These are phyloP conservation scores for Dasyprocta punctata DNA, from an alignment of 2,113 vertebrate species.

Conservation along the genomic window DNA sequence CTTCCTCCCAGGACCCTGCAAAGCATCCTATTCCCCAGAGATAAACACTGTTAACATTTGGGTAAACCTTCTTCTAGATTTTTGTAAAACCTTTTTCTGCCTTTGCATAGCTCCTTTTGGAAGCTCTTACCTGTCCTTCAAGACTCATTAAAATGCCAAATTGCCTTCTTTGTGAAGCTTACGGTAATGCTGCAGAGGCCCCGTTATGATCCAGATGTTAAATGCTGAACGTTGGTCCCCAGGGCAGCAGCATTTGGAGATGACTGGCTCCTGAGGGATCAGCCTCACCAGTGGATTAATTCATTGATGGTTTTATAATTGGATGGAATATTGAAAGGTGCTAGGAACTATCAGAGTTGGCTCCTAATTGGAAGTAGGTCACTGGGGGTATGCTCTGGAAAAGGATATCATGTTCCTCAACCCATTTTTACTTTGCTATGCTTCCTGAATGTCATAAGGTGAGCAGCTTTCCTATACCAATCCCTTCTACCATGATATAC, in stretches of 20 bases:
- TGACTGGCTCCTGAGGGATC: not conserved
- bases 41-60: not conserved
- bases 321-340: not conserved
- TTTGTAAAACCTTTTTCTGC: not conserved
- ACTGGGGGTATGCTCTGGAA: not conserved
- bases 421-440: not conserved
- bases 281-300: not conserved
- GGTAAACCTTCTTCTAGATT: conserved; percentile 13
- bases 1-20: too few species aligned
- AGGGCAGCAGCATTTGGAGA: not conserved
- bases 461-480: not conserved
- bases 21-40: not conserved
- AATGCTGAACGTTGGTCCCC: not conserved
- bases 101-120: not conserved
- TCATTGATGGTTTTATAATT: not conserved
- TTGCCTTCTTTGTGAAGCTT: not conserved
- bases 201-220: not conserved
- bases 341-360: not conserved
- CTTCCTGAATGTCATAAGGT: not conserved
- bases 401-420: not conserved
- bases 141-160: not conserved
- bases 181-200: not conserved
- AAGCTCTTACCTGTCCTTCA: not conserved
- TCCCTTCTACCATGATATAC: not conserved
- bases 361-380: not conserved